Conservation (phyloP, 1,140 invertebrate species). For the Scaptomyza montana region DNA sequence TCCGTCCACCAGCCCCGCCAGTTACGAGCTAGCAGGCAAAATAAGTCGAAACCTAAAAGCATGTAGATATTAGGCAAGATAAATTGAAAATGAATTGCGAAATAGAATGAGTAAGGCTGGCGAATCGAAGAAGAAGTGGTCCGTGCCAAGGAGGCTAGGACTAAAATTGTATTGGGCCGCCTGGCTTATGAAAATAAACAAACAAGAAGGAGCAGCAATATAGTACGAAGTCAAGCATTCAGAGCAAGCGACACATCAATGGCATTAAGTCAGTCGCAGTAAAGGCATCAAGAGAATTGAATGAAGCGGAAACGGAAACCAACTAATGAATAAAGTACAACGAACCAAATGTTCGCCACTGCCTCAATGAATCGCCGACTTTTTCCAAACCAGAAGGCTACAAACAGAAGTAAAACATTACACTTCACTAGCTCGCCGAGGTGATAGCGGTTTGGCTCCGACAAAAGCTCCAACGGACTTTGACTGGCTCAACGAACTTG, state of each 20-base stretch:
- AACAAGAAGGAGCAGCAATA: constrained; percentile 26
- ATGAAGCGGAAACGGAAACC: constrained; percentile 81
- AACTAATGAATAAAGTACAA: constrained; percentile 81
- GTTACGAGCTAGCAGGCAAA: constrained; percentile 34
- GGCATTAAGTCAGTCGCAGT: constrained; percentile 73
- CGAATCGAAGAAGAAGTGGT: background rate
- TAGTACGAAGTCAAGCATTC: constrained; percentile 42
- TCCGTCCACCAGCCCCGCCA: constrained; percentile 49
- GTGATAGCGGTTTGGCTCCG: constrained; percentile 25
- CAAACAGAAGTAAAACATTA: constrained; percentile 36
- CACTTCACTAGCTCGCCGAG: constrained; percentile 52
- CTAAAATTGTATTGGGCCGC: constrained; percentile 44
- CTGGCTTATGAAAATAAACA: constrained; percentile 56
- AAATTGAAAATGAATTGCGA: constrained; percentile 79
- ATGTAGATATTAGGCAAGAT: constrained; percentile 82
- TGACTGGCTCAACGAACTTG: constrained; percentile 54
- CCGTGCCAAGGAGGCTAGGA: constrained; percentile 19
- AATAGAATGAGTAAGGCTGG: constrained; percentile 35
- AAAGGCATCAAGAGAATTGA: constrained; percentile 68
- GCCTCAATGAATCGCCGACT: background rate
- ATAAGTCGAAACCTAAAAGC: constrained; percentile 54
- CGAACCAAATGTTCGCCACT: constrained; percentile 70
- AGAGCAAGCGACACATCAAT: constrained; percentile 57
- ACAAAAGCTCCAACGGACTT: constrained; percentile 12
- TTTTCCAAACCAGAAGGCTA: background rate